Evolutionary conservation across 2,113 vertebrate genomes (phyloP).

Genomic region (Donacobius atricapilla): DNA sequence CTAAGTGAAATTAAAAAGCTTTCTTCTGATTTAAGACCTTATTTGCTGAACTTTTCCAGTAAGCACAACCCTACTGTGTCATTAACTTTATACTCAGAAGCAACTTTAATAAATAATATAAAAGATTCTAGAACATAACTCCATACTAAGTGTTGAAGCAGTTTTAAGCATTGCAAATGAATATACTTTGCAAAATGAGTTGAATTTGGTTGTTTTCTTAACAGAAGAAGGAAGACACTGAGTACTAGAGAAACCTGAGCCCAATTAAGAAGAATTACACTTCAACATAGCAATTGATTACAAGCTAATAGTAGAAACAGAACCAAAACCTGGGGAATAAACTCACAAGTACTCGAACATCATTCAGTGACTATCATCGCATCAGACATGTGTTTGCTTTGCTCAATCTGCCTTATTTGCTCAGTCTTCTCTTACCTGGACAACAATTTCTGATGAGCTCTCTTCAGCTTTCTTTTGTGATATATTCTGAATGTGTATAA

Average conservation of each 20-base stretch:
- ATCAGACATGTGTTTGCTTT: neutral
- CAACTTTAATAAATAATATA: neutral
- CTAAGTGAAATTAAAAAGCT: neutral
- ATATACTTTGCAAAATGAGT: neutral
- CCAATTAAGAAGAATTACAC: neutral
- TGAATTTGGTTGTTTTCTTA: neutral
- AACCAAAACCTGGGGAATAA: neutral
- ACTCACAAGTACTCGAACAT: neutral
- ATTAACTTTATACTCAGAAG: neutral
- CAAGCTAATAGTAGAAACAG: neutral
- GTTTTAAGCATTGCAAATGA: neutral
- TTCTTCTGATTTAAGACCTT: neutral
- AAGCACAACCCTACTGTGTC: neutral
- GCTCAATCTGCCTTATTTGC: neutral
- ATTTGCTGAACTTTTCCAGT: neutral
- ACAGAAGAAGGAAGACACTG: neutral
- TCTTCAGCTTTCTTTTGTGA: constrained; percentile 83
- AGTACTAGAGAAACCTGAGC: neutral
- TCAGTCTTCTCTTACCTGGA: constrained; percentile 82
- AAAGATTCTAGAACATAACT: neutral
- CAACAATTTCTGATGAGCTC: constrained; percentile 80
- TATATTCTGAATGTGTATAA: constrained; percentile 84
- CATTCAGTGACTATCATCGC: neutral
- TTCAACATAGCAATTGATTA: neutral
- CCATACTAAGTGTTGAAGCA: neutral